These are phyloP conservation scores for Apoda limacodes DNA, from an alignment of 2,888 invertebrate genomes.

Conservation along the genomic window DNA sequence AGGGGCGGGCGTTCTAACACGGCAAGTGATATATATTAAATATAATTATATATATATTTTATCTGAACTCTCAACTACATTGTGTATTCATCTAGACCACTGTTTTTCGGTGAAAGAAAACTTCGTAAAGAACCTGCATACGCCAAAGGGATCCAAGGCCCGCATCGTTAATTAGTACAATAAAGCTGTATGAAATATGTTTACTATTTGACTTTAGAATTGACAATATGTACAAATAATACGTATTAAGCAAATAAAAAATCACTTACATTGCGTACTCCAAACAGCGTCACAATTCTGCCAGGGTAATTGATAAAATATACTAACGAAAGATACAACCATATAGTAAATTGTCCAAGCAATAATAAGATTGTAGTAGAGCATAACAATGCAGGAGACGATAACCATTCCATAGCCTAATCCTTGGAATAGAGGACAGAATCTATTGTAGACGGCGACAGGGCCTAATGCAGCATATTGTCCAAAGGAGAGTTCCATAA, in stretches of 20 bases:
- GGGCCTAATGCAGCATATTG: constrained; percentile 85
- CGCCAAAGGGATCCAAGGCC: too few relatives aligned
- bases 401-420: constrained; percentile 82
- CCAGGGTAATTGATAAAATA: constrained; percentile 77
- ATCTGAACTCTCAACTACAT: too few relatives aligned
- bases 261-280: constrained; percentile 73
- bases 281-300: constrained; percentile 77
- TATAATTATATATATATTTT: too few relatives aligned
- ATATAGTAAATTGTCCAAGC: constrained; percentile 85
- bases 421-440: constrained; percentile 82
- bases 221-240: constrained; percentile 1
- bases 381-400: constrained; percentile 80
- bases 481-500: constrained; percentile 87
- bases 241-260: constrained; percentile 1
- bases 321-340: constrained; percentile 71
- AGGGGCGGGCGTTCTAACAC: too few relatives aligned
- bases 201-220: background rate
- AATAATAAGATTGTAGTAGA: constrained; percentile 81
- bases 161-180: too few relatives aligned
- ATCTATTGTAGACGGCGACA: constrained; percentile 82
- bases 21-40: too few relatives aligned
- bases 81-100: too few relatives aligned
- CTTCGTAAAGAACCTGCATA: too few relatives aligned
- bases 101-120: too few relatives aligned
- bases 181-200: background rate